These are phyloP conservation scores for Scaptodrosophila lebanonensis DNA, from an alignment of 1,140 invertebrate species.

Conservation along the genomic window DNA sequence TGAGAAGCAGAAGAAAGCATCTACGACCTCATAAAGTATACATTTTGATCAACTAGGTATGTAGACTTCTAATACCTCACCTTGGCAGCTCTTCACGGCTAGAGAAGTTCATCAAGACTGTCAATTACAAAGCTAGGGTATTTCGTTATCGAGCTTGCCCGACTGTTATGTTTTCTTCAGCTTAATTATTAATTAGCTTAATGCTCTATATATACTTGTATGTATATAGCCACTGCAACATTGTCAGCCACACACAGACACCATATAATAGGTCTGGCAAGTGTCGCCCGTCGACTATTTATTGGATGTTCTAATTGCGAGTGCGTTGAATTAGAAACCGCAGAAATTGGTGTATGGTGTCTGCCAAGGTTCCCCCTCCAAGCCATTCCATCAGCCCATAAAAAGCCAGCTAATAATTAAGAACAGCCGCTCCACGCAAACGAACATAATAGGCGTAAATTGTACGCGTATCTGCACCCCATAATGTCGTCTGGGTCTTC, in stretches of 20 bases:
- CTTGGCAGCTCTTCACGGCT: too few species aligned
- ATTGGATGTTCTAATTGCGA: slow-evolving; percentile 67
- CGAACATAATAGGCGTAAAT: slow-evolving; percentile 59
- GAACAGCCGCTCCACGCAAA: slow-evolving; percentile 38
- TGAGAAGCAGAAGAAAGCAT: too few species aligned
- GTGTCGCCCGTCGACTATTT: slow-evolving; percentile 60
- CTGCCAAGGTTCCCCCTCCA: slow-evolving; percentile 17
- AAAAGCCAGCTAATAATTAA: slow-evolving; percentile 71
- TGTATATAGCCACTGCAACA: too few species aligned
- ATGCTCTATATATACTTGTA: too few species aligned
- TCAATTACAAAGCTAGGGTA: too few species aligned
- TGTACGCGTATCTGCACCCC: slow-evolving; percentile 1
- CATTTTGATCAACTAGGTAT: too few species aligned
- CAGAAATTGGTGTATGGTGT: slow-evolving; percentile 52
- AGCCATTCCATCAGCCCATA: slow-evolving; percentile 55
- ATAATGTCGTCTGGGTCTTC: background rate
- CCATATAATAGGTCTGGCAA: slow-evolving; percentile 20
- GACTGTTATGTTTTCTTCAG: slow-evolving; percentile 25
- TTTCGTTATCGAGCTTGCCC: slow-evolving; percentile 35
- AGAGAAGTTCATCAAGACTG: too few species aligned
- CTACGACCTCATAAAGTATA: too few species aligned
- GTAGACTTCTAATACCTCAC: too few species aligned
- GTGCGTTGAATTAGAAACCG: slow-evolving; percentile 73
- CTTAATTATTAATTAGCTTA: slow-evolving; percentile 75
- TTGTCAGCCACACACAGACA: too few species aligned